Conservation (phyloP, 2,888 invertebrate genomes). For the Anoncus sp. region DNA sequence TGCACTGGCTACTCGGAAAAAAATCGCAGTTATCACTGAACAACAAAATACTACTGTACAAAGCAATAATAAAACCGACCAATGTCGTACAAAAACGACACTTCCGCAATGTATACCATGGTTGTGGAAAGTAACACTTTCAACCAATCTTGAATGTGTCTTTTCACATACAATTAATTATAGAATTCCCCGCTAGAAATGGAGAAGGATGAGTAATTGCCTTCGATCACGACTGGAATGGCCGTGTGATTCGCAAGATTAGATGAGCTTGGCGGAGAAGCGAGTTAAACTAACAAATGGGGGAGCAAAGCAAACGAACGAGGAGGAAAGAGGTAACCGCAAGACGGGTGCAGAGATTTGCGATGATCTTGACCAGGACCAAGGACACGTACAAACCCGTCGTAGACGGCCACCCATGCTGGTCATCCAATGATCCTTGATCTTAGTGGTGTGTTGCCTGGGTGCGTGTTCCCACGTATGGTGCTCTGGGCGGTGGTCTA, state of each 20-base stretch:
- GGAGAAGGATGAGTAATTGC: conserved; percentile 1
- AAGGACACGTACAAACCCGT: conserved; percentile 76
- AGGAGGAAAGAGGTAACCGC: conserved; percentile 58
- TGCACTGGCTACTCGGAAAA: conserved; percentile 47
- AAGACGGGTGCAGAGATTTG: conserved; percentile 53
- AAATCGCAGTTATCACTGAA: conserved; percentile 29
- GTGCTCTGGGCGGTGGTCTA: conserved; percentile 79
- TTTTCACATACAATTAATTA: not conserved
- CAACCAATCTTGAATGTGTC: too few species aligned
- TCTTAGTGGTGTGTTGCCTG: conserved; percentile 50
- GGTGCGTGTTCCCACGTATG: conserved; percentile 79
- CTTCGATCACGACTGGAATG: conserved; percentile 9
- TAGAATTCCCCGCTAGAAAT: not conserved
- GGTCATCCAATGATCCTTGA: conserved; percentile 66
- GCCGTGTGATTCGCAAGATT: conserved; percentile 31
- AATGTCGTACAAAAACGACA: too few species aligned
- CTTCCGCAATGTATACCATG: too few species aligned
- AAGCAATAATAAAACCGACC: conserved; percentile 24
- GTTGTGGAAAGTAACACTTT: too few species aligned
- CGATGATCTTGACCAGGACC: conserved; percentile 74
- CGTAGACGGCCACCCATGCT: conserved; percentile 79
- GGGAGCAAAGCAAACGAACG: conserved; percentile 45
- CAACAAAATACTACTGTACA: conserved; percentile 52
- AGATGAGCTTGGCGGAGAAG: conserved; percentile 8
- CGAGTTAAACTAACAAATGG: conserved; percentile 15